Evolutionary conservation across 2,888 invertebrate genomes (phyloP).

Genomic region (Amphimallon solstitiale): DNA sequence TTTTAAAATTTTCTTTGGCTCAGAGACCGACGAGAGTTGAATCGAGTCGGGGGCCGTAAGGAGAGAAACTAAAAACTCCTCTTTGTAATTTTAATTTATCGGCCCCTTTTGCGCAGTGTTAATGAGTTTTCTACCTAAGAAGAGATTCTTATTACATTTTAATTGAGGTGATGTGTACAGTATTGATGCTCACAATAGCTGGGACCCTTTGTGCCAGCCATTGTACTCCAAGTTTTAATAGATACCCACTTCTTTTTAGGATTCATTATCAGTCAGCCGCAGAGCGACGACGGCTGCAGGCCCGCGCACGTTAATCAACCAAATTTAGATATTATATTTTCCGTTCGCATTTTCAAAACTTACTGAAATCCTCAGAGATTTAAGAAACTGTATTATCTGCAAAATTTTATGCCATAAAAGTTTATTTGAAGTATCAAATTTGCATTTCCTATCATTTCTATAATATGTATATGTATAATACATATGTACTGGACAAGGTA

Average conservation of each 20-base stretch:
- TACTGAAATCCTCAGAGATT: conserved; percentile 3
- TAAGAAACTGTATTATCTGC: conserved; percentile 1
- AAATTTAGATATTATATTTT: conserved; percentile 60
- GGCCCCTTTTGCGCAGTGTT: conserved; percentile 61
- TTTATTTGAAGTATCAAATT: neutral
- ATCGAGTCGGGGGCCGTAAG: conserved; percentile 28
- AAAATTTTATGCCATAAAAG: neutral
- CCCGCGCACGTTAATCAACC: conserved; percentile 58
- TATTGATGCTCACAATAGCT: conserved; percentile 61
- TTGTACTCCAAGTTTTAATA: conserved; percentile 65
- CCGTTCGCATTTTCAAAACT: conserved; percentile 47
- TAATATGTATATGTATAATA: no score
- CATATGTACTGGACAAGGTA: no score
- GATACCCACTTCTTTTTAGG: conserved; percentile 62
- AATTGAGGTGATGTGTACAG: conserved; percentile 65
- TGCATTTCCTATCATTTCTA: no score
- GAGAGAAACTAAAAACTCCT: conserved; percentile 51
- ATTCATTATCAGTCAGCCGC: conserved; percentile 62
- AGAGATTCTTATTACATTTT: conserved; percentile 65
- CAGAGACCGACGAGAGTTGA: conserved; percentile 35
- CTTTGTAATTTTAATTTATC: conserved; percentile 59
- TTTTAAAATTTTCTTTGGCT: conserved; percentile 25
- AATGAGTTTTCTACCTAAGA: conserved; percentile 63
- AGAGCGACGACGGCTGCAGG: conserved; percentile 45
- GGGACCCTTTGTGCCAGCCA: conserved; percentile 54